Conservation (phyloP, 2,797 vertebrate species). For the Dendrocincla tyrannina region DNA sequence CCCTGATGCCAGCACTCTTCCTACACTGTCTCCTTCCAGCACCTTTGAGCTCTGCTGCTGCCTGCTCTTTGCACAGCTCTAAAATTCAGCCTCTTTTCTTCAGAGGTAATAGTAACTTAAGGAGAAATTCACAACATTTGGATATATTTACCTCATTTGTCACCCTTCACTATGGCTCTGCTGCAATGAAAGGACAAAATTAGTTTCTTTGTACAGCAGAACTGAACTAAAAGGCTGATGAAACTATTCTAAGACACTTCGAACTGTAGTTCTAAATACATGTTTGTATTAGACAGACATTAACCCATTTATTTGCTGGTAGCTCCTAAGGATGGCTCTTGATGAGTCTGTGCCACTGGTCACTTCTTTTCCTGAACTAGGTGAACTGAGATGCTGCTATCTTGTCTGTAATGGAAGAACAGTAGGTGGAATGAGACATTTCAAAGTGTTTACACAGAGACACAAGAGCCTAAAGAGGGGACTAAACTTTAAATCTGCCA, state of each 20-base stretch:
- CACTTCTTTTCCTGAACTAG: neutral
- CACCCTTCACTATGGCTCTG: neutral
- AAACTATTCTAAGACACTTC: neutral
- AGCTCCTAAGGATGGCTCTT: neutral
- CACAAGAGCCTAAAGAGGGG: neutral
- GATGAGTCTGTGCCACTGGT: neutral
- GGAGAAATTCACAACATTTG: neutral
- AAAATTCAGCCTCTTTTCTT: neutral
- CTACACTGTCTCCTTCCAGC: neutral
- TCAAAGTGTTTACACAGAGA: neutral
- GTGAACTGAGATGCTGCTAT: neutral
- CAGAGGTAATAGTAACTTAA: neutral
- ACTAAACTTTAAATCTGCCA: neutral
- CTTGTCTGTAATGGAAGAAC: neutral
- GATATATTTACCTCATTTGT: neutral
- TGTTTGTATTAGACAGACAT: neutral
- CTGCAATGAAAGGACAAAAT: neutral
- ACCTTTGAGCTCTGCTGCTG: neutral
- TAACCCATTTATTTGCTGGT: neutral
- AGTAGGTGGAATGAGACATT: neutral
- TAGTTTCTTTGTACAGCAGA: neutral
- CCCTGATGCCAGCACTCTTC: neutral
- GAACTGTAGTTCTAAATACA: neutral
- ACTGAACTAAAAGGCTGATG: neutral
- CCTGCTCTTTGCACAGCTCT: neutral